phyloP scores from a whole-genome alignment of 64 coral and sea anemone genomes.

The Stichodactyla helianthus region DNA sequence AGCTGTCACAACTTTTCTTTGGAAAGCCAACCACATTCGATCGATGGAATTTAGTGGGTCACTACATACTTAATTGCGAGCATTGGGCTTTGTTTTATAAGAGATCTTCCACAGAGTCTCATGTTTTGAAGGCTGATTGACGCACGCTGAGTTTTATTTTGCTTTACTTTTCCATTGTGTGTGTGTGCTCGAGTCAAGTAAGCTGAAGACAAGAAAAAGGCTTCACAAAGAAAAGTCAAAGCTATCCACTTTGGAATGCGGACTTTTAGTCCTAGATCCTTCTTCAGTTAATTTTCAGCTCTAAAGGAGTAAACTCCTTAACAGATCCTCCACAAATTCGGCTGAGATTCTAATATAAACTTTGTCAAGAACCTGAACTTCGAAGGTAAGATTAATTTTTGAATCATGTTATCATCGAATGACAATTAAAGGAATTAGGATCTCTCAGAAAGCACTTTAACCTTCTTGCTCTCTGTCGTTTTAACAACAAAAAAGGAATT shows the following conservation, averaged over 20 bases:
- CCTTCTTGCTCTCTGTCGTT: background rate
- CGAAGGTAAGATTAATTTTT: constrained; percentile 4
- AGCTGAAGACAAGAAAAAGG: background rate
- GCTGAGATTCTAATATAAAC: background rate
- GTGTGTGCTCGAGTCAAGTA: background rate
- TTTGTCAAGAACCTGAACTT: background rate
- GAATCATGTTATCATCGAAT: background rate
- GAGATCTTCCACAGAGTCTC: too few species aligned
- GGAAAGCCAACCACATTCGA: background rate
- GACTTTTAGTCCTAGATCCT: background rate
- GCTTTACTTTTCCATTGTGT: too few species aligned
- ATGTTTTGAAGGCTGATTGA: too few species aligned
- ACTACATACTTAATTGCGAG: too few species aligned
- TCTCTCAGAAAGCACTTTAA: too few species aligned
- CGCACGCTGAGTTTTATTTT: too few species aligned
- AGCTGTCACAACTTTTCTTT: background rate
- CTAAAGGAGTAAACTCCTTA: too few species aligned
- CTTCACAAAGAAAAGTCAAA: background rate
- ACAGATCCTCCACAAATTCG: background rate
- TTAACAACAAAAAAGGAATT: background rate
- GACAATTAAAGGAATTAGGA: background rate
- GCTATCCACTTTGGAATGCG: background rate
- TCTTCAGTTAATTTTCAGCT: too few species aligned
- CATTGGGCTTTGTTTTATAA: too few species aligned
- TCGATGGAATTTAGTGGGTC: too few species aligned